Conservation (phyloP, 2,113 vertebrate genomes). For the Dicentrarchus labrax region DNA sequence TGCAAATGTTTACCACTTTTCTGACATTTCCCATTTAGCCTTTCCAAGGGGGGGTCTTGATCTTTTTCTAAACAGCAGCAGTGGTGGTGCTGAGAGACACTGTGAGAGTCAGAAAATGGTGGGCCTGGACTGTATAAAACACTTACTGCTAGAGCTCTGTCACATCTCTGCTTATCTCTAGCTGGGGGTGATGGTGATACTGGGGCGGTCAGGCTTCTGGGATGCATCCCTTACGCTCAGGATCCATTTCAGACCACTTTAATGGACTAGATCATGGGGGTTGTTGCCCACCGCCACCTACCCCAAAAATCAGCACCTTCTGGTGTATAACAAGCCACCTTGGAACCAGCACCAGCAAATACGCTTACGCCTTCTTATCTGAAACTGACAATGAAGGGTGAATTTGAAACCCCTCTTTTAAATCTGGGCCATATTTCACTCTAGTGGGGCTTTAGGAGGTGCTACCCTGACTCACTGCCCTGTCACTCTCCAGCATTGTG, state of each 20-base stretch:
- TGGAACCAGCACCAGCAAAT: slow-evolving; percentile 26
- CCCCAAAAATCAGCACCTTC: slow-evolving; percentile 46
- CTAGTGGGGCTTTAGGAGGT: slow-evolving; percentile 39
- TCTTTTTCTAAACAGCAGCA: slow-evolving; percentile 58
- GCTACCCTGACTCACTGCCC: slow-evolving; percentile 38
- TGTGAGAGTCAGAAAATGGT: slow-evolving; percentile 35
- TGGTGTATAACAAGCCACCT: slow-evolving; percentile 32
- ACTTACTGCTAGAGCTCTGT: slow-evolving; percentile 52
- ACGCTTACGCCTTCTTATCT: slow-evolving; percentile 58
- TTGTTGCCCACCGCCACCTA: slow-evolving; percentile 23
- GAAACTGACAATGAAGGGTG: slow-evolving; percentile 41
- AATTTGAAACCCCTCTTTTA: slow-evolving; percentile 48
- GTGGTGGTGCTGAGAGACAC: slow-evolving; percentile 41
- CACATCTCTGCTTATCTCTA: slow-evolving; percentile 70
- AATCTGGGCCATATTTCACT: slow-evolving; percentile 48
- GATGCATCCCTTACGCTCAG: slow-evolving; percentile 57
- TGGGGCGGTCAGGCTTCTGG: slow-evolving; percentile 56
- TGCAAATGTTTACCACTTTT: slow-evolving; percentile 62
- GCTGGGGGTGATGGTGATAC: slow-evolving; percentile 38
- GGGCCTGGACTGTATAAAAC: slow-evolving; percentile 67
- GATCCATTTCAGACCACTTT: slow-evolving; percentile 61
- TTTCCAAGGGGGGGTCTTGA: slow-evolving; percentile 53
- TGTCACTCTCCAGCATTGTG: slow-evolving; percentile 33
- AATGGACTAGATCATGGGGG: slow-evolving; percentile 45
- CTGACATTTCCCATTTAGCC: slow-evolving; percentile 63